Base-by-base conservation (phyloP, 2,797 vertebrate genomes). In the Acipenser transmontanus region DNA sequence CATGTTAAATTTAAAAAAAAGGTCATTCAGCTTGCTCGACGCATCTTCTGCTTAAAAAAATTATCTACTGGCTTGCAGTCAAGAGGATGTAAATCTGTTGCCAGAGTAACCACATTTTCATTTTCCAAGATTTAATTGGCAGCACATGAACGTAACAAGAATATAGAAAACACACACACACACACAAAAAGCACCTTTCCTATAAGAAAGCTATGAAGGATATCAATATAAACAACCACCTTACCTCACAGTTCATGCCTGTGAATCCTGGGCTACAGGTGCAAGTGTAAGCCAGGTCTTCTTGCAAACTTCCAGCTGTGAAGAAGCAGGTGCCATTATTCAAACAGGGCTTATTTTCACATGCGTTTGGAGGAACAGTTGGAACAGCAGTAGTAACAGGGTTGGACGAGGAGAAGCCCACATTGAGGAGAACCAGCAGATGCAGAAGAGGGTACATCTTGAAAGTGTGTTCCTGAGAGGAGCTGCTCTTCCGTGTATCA, bases 161-260 rank as follows among this genome's bases (percentile, higher is more conserved):
- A 34, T 20, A 62, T 8, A 34, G 10, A 7, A 62, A 34, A 34
- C 34, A 34, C 34, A 34, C 34, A 34, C 20, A 34, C 34, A 34
- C 34, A 34, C 34, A 34, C 34, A 34, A 3, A 34, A 34, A 34
- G 4, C 34, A 34, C 4, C 2, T 34, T 34, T 34, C 34, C 34
- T 34, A 4, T 34, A 34, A 34, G 34, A 34, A 34, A 34, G 34
- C 34, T 3, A 34, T 34, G 34, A 34, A 34, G 34, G 34, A 34
- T 34, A 34, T 34, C 4, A 34, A 34, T 34, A 34, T 34, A 34
- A 34, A 34, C 34, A 34, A 34, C 34, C 67, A 7, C 67, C 91
- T 75, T 87, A 96, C 95, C 94, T 98, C 93, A 72, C 95, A 97
- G 83, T 88, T 85, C 77, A 76, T 74, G 66, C 95, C 95, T 0